Evolutionary conservation across 2,113 vertebrate genomes (phyloP).

Genomic region (Myrmecophaga tridactyla): DNA sequence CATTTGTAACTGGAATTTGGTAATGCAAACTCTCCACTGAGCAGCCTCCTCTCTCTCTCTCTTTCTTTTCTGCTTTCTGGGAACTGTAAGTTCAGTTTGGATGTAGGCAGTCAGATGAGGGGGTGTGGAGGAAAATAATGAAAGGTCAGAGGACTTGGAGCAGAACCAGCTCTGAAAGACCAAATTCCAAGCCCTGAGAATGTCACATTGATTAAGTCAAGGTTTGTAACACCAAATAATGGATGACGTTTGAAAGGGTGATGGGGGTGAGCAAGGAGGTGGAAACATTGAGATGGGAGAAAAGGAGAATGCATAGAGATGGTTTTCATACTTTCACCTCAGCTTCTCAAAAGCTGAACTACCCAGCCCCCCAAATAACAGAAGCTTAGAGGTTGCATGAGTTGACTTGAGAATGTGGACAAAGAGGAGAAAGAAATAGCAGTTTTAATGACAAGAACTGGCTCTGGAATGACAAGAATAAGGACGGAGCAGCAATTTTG

Average conservation of each 20-base stretch:
- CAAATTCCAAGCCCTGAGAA: slow-evolving; percentile 49
- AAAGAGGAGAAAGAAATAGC: background rate
- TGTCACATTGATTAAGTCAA: background rate
- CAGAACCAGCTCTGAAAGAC: slow-evolving; percentile 34
- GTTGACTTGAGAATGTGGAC: background rate
- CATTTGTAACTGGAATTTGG: background rate
- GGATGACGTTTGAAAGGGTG: background rate
- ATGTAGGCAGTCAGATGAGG: background rate
- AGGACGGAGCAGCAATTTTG: background rate
- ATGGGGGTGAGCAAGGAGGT: background rate
- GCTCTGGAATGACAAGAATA: background rate
- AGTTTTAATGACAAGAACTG: background rate
- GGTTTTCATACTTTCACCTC: background rate
- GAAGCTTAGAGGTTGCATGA: background rate
- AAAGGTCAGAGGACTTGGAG: background rate
- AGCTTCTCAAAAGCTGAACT: background rate
- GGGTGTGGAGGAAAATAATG: too few species aligned
- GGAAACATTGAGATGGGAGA: background rate
- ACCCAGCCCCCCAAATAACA: background rate
- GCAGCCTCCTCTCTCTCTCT: background rate
- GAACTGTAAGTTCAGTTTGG: background rate
- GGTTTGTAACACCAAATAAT: background rate
- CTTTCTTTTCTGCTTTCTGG: background rate
- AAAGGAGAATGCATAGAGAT: background rate
- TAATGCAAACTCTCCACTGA: too few species aligned